These are phyloP conservation scores for Conchocele bisecta DNA, from an alignment of 2,888 invertebrate genomes.

Conservation along the genomic window DNA sequence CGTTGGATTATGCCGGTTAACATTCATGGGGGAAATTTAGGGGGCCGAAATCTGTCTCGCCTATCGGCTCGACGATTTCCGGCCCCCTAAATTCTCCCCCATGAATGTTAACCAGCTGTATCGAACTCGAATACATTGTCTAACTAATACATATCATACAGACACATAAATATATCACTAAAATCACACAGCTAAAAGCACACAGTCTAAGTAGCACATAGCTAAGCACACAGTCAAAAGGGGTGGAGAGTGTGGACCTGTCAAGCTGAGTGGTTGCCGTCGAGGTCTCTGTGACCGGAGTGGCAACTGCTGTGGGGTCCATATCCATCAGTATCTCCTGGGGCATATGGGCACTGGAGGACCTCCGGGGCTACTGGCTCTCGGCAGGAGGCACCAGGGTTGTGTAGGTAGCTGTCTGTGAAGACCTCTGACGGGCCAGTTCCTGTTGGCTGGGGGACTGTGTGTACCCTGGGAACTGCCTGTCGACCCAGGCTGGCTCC, in stretches of 20 bases:
- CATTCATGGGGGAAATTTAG: no score
- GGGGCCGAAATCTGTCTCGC: not conserved
- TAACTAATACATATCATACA: not conserved
- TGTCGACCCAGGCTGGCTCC: slow-evolving; percentile 38
- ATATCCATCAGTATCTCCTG: slow-evolving; percentile 33
- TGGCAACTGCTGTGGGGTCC: slow-evolving; percentile 33
- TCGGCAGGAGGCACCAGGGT: slow-evolving; percentile 11
- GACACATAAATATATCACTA: not conserved
- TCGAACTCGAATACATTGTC: slow-evolving; percentile 1
- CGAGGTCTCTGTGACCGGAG: slow-evolving; percentile 25
- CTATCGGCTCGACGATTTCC: slow-evolving; percentile 2
- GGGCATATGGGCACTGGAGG: slow-evolving; percentile 19
- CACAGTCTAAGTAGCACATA: slow-evolving; percentile 9
- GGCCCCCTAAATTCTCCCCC: slow-evolving; percentile 3
- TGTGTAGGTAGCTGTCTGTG: slow-evolving; percentile 11
- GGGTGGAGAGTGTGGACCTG: slow-evolving; percentile 12
- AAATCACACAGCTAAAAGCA: not conserved
- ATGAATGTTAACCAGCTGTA: slow-evolving; percentile 1
- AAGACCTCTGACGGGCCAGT: slow-evolving; percentile 23
- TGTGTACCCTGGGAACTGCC: slow-evolving; percentile 29
- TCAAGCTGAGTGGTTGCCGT: slow-evolving; percentile 21
- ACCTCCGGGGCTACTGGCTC: slow-evolving; percentile 20
- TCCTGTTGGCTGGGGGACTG: slow-evolving; percentile 24
- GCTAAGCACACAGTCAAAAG: slow-evolving; percentile 10
- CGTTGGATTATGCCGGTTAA: slow-evolving; percentile 3